Percentiles rank a stretch among this genome's conserved stretches.
Conservation (phyloP, 1,140 invertebrate genomes). For the Parasteatoda tepidariorum region DNA sequence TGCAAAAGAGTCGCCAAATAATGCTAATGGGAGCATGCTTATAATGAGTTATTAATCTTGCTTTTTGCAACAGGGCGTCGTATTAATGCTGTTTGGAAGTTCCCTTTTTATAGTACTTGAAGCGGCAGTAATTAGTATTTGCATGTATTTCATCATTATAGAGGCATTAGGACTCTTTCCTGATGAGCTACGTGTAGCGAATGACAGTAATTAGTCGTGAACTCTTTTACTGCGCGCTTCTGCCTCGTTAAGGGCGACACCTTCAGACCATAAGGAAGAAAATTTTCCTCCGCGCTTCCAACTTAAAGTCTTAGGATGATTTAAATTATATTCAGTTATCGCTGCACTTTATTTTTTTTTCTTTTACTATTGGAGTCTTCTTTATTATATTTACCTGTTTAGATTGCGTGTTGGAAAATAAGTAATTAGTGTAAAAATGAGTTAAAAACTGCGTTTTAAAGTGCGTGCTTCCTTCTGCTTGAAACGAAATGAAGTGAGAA, state of each 20-base stretch:
- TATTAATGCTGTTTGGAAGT: conserved; percentile 16
- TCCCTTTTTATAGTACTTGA: conserved; percentile 4
- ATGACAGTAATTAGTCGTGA: conserved; percentile 7
- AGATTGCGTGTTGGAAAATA: not conserved
- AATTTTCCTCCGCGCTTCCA: not conserved
- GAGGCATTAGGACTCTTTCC: not conserved
- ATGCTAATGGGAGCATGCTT: conserved; percentile 6
- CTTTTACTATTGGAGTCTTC: too few species aligned
- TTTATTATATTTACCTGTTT: not conserved
- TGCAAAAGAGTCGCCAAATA: not conserved
- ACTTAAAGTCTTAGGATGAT: not conserved
- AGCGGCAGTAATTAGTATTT: conserved; percentile 14
- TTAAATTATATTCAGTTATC: conserved; percentile 7
- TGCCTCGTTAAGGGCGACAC: conserved; percentile 10
- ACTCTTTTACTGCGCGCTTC: conserved; percentile 1
- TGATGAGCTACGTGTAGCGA: not conserved
- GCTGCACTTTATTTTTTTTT: not conserved
- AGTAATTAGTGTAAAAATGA: not conserved
- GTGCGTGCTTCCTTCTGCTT: not conserved
- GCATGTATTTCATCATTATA: conserved; percentile 12
- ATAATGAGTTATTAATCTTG: conserved; percentile 30
- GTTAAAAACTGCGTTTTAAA: not conserved
- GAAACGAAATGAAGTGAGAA: not conserved
- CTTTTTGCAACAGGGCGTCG: conserved; percentile 9
- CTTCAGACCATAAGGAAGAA: not conserved